These are phyloP conservation scores for Alectura lathami DNA, from an alignment of 2,113 vertebrate genomes.

Conservation along the genomic window DNA sequence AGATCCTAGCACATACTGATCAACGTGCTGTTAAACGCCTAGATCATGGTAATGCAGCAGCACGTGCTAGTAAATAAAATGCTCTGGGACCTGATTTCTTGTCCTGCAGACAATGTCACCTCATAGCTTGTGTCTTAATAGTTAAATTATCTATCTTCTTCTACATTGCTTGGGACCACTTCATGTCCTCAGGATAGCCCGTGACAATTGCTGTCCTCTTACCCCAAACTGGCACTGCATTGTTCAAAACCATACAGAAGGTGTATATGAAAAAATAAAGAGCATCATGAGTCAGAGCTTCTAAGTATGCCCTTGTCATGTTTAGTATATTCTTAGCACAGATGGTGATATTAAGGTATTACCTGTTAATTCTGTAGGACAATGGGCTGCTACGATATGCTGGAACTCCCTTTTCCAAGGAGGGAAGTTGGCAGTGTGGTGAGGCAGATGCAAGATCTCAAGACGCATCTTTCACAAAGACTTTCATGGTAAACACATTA, in stretches of 20 bases:
- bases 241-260: neutral
- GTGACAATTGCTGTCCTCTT: neutral
- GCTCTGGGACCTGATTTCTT: neutral
- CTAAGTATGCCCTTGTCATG: neutral
- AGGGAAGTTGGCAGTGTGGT: neutral
- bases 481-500: neutral
- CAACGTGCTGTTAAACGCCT: neutral
- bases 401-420: neutral
- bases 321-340: neutral
- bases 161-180: neutral
- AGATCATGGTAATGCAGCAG: neutral
- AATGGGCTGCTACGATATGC: neutral
- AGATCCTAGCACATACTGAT: neutral
- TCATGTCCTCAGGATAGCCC: neutral
- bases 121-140: neutral
- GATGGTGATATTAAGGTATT: neutral
- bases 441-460: neutral
- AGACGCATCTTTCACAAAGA: neutral
- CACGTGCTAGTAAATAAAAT: neutral
- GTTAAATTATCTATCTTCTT: neutral
- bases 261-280: neutral
- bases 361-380: neutral
- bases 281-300: neutral
- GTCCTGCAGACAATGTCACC: neutral
- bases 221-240: neutral